phyloP scores from a whole-genome alignment of 2,113 vertebrate species.

The Varanus komodoensis region DNA sequence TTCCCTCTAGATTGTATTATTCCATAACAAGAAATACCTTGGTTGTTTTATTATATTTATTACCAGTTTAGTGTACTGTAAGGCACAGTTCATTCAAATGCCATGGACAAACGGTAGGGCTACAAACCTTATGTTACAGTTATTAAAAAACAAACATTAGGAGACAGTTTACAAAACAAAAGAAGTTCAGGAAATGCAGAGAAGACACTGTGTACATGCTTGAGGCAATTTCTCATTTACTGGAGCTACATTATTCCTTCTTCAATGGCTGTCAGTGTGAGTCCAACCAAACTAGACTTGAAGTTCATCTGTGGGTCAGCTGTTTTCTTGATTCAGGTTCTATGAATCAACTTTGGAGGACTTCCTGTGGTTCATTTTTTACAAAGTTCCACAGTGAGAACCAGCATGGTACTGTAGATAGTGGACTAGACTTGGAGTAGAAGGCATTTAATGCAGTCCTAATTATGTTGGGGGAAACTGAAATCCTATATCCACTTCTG shows the following conservation, averaged over 20 bases:
- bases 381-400: neutral
- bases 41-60: neutral
- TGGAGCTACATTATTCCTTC: neutral
- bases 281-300: neutral
- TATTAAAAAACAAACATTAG: neutral
- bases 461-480: neutral
- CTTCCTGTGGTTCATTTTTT: neutral
- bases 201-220: neutral
- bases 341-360: neutral
- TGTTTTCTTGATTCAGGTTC: neutral
- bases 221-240: neutral
- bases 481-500: neutral
- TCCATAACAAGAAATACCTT: neutral
- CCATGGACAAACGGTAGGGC: no score
- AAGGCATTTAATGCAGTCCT: neutral
- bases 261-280: neutral
- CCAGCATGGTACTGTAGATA: neutral
- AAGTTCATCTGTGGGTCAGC: neutral
- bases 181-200: neutral
- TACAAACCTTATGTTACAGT: neutral
- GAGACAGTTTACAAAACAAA: neutral
- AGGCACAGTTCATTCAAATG: neutral
- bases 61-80: neutral
- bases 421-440: neutral
- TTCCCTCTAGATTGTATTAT: neutral